Percentiles rank a stretch among this genome's conserved stretches.
phyloP scores from a whole-genome alignment of 2,797 vertebrate species.

The Geranospiza caerulescens region DNA sequence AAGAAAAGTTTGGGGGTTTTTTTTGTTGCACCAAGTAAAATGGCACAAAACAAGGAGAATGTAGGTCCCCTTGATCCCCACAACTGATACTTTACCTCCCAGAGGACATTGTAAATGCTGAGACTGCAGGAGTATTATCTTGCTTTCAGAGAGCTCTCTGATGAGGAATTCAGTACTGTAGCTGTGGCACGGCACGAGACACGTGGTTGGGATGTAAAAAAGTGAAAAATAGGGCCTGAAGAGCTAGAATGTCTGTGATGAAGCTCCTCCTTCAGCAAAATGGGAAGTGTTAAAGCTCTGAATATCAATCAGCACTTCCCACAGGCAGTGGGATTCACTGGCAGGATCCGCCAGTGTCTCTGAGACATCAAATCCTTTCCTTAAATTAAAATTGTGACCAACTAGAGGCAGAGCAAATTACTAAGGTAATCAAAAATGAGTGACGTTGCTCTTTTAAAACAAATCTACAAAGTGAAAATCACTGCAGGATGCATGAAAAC shows the following conservation, averaged over 20 bases:
- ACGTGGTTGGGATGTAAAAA: conserved; percentile 54
- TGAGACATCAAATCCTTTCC: conserved; percentile 17
- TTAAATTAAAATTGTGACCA: conserved; percentile 63
- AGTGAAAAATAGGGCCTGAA: conserved; percentile 48
- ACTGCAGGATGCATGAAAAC: conserved; percentile 9
- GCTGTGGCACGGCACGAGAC: conserved; percentile 25
- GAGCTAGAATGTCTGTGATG: conserved; percentile 47
- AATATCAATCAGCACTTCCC: conserved; percentile 67
- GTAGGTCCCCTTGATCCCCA: background rate
- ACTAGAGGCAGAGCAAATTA: conserved; percentile 46
- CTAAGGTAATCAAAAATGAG: conserved; percentile 47
- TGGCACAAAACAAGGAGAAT: background rate
- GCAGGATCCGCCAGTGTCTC: conserved; percentile 32
- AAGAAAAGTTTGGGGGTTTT: background rate
- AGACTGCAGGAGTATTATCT: conserved; percentile 8
- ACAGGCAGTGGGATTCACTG: conserved; percentile 61
- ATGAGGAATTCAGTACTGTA: conserved; percentile 53
- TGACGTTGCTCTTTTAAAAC: conserved; percentile 23
- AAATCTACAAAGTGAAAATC: conserved; percentile 26
- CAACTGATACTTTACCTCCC: background rate
- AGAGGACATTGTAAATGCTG: conserved; percentile 6
- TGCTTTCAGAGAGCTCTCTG: conserved; percentile 49
- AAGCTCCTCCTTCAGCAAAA: conserved; percentile 61
- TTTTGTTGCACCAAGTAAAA: background rate
- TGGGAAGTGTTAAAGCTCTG: conserved; percentile 62